Evolutionary conservation across 2,113 vertebrate genomes (phyloP).

Genomic region (Phylloscopus trochiloides): DNA sequence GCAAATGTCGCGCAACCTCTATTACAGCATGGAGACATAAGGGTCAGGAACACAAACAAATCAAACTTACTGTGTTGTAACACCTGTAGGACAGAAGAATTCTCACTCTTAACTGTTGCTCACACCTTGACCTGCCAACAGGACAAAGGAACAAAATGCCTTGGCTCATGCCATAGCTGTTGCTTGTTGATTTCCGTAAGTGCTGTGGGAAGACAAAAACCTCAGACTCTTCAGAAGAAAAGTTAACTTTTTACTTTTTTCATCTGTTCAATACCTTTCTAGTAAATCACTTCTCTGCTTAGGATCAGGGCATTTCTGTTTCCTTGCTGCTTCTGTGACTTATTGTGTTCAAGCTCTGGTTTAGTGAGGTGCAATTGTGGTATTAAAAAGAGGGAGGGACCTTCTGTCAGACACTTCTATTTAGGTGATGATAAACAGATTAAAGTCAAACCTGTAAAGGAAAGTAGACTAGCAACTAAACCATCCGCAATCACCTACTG

Average conservation of each 20-base stretch:
- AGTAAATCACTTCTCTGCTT: background rate
- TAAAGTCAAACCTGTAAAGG: background rate
- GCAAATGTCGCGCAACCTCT: rapidly evolving
- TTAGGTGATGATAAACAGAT: constrained; percentile 19
- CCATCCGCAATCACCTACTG: background rate
- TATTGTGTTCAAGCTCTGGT: background rate
- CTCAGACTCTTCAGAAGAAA: background rate
- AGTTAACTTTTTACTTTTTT: background rate
- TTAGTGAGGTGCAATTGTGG: background rate
- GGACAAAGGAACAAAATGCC: background rate
- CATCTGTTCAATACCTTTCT: background rate
- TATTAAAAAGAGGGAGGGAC: background rate
- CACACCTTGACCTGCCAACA: background rate
- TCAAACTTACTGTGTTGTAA: background rate
- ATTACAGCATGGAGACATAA: background rate
- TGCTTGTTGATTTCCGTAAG: background rate
- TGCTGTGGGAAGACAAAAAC: background rate
- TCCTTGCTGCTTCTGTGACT: background rate
- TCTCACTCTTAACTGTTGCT: background rate
- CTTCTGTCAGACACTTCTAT: background rate
- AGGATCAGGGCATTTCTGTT: background rate
- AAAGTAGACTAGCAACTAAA: constrained; percentile 9
- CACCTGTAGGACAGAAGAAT: background rate
- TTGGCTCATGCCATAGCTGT: background rate
- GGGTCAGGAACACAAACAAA: background rate